Base-by-base conservation (phyloP, 2,888 invertebrate species). In the Zaprionus bogoriensis region DNA sequence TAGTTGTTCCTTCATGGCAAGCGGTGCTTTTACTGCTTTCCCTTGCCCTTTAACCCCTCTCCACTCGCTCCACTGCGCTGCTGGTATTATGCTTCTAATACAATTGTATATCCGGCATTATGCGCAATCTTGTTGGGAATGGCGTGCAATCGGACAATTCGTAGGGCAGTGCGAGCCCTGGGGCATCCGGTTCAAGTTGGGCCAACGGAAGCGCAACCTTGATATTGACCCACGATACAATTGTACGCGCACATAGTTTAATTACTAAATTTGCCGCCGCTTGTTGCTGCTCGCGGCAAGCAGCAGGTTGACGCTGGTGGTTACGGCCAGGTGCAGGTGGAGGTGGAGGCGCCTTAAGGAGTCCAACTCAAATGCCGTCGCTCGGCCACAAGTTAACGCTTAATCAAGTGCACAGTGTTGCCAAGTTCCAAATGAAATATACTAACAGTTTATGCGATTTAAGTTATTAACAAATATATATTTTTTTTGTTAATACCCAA, bases 71-170 rank as follows among this genome's bases (percentile, higher is more conserved):
- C n/a, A n/a, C n/a, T n/a, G n/a, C n/a, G n/a, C n/a, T n/a, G n/a
- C n/a, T n/a, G n/a, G n/a, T n/a, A n/a, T n/a, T n/a, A n/a, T n/a
- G n/a, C n/a, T n/a, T n/a, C n/a, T n/a, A n/a, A n/a, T 44, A 22
- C 17, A 30, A n/a, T n/a, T 41, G 28, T 46, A 27, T 53, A 54
- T 54, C 47, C 55, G 39, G 28, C 38, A 4, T 46, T 27, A 25
- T 53, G 45, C 20, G 23, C 23, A 32, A 20, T 20, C 44, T 12
- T 27, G 23, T 19, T 10, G 7, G 45, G 36, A 51, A 65, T 87
- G 60, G 80, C 88, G 87, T 87, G 88, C 68, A 63, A 67, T 75
- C 66, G 51, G 65, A 60, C 63, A 46, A 74, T 78, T 78, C 58
- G 25, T 14, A 52, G 64, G 55, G 51, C 48, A 74, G 62, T 66